A percentile compares a stretch with the other conserved stretches of the same genome.
Conservation (phyloP, 2,113 vertebrate genomes). For the Aptenodytes forsteri region DNA sequence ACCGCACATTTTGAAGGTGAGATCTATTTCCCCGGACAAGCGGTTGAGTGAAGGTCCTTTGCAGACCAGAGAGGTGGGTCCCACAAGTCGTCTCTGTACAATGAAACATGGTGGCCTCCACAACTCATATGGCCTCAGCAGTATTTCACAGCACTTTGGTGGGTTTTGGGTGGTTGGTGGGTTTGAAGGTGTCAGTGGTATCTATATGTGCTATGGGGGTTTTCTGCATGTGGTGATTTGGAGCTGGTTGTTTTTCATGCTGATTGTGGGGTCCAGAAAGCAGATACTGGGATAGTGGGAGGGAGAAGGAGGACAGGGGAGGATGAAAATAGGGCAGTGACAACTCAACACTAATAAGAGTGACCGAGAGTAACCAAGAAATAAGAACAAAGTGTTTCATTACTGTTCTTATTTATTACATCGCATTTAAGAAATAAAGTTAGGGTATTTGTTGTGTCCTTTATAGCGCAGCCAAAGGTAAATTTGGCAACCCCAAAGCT, state of each 20-base stretch:
- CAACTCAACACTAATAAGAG: background rate
- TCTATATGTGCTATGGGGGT: fast-evolving
- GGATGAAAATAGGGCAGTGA: background rate
- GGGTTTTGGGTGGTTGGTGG: background rate
- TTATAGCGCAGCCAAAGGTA: background rate
- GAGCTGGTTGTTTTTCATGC: background rate
- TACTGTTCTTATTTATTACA: background rate
- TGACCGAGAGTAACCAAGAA: background rate
- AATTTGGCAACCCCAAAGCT: background rate
- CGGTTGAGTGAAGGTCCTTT: background rate
- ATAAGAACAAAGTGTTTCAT: background rate
- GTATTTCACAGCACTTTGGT: too few species aligned
- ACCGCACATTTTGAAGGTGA: background rate
- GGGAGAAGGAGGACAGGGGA: background rate
- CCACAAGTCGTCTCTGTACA: background rate
- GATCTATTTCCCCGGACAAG: background rate
- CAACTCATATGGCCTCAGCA: background rate
- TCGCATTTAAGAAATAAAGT: background rate
- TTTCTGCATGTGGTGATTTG: background rate
- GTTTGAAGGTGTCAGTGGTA: background rate
- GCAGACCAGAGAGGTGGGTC: background rate
- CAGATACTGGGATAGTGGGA: background rate
- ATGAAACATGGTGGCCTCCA: background rate
- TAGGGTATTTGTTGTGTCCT: background rate
- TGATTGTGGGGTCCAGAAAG: background rate